Base-by-base conservation (phyloP, 1,140 invertebrate genomes). In the Bombus sibiricus region DNA sequence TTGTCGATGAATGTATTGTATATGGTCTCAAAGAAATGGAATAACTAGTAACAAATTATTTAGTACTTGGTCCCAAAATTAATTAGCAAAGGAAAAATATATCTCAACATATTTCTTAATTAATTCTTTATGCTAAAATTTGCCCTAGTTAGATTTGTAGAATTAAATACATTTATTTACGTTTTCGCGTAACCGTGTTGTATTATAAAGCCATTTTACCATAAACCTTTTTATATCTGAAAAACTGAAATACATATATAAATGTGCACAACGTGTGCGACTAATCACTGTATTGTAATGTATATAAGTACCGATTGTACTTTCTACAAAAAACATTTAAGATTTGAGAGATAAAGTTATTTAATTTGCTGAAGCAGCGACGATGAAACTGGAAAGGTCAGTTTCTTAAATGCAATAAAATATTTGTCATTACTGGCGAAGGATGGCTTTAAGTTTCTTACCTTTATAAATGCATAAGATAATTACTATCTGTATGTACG, bases 21-120 rank as follows among this genome's bases (percentile, higher is more conserved):
- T 64, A 66, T 91, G 82, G 25, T 91, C 59, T 87, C 53, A 74
- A 91, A 88, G 47, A 53, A n/a, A 80, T 68, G 85, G 81, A 82
- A 77, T 13, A 68, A 72, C 66, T 73, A 68, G 57, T 34, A 66
- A 86, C 47, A 86, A 86, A 81, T 74, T 68, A 72, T 74, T 72
- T 81, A 80, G 78, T 91, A 89, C 43, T 91, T 91, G 90, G 90
- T 91, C 90, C 90, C 81, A 89, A 91, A 90, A 90, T 78, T 84
- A 91, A 91, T 47, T 83, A n/a, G 72, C 57, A 64, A 77, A 86
- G 77, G 59, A 43, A 77, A 88, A 69, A 43, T 89, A 79, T 73
- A 86, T 86, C 39, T 76, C 18, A 39, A 83, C 28, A 43, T 83
- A 47, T 66, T 72, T 57, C 68, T 62, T 83, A 53, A 9, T 68